These are phyloP conservation scores for Diprion similis DNA, from an alignment of 1,140 invertebrate species.

Conservation along the genomic window DNA sequence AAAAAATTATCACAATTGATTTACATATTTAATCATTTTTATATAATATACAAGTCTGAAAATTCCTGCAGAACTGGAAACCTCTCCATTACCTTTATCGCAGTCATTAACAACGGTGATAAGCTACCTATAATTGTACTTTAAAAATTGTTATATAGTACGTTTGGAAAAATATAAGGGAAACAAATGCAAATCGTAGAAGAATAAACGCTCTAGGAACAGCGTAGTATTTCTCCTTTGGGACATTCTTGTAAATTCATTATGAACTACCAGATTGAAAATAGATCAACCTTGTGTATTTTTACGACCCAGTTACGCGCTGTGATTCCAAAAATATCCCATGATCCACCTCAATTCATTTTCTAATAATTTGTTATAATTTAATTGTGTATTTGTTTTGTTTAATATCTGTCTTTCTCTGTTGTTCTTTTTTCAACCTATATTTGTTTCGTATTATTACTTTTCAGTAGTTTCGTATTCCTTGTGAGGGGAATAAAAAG, in stretches of 20 bases:
- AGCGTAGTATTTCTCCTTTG: background rate
- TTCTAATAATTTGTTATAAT: constrained; percentile 46
- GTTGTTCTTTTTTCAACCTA: constrained; percentile 15
- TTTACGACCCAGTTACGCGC: constrained; percentile 21
- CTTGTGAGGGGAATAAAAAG: constrained; percentile 15
- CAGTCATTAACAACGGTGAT: background rate
- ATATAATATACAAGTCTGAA: background rate
- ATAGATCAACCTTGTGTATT: background rate
- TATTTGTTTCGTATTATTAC: constrained; percentile 13
- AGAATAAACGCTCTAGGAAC: background rate
- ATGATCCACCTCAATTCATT: constrained; percentile 27
- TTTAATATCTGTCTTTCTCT: constrained; percentile 25
- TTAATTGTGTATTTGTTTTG: constrained; percentile 40
- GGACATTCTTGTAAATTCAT: background rate
- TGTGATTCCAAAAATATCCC: constrained; percentile 24
- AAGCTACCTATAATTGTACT: background rate
- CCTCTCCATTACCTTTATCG: background rate
- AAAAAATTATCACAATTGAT: background rate
- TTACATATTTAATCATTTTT: background rate
- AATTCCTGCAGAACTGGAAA: background rate
- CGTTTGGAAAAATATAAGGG: background rate
- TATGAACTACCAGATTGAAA: background rate
- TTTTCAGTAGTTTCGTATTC: constrained; percentile 13
- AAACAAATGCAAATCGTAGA: background rate
- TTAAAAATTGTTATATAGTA: too few relatives aligned